Conservation (phyloP, 2,113 vertebrate species). For the Bubo blakistoni region DNA sequence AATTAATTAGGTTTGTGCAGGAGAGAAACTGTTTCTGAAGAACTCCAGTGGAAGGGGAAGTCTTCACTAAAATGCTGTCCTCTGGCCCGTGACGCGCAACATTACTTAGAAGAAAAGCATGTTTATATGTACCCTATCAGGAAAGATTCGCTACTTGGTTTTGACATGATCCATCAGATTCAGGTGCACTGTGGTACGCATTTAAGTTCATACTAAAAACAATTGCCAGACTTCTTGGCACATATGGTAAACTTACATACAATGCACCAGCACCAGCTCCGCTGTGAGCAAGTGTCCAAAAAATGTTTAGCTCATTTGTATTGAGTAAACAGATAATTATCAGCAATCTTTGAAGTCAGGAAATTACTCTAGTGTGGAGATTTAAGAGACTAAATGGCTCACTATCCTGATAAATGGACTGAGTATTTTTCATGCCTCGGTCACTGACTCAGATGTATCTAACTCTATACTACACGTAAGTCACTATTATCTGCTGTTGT, state of each 20-base stretch:
- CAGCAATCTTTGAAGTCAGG: not conserved
- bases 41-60: not conserved
- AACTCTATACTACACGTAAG: not conserved
- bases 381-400: not conserved
- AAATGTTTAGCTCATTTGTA: not conserved
- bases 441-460: not conserved
- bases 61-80: not conserved
- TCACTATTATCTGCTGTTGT: not conserved
- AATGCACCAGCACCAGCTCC: not conserved
- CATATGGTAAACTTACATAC: not conserved
- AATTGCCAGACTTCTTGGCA: not conserved
- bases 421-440: not conserved
- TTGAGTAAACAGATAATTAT: not conserved
- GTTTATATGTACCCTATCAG: not conserved
- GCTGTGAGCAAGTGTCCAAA: not conserved
- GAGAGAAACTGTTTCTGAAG: not conserved
- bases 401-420: not conserved
- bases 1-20: not conserved
- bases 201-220: not conserved
- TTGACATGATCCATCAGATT: not conserved
- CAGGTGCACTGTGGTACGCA: not conserved
- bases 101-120: not conserved
- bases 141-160: not conserved
- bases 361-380: not conserved
- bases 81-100: accelerated